phyloP scores from a whole-genome alignment of 2,797 vertebrate genomes.

The Apodemus agrarius region DNA sequence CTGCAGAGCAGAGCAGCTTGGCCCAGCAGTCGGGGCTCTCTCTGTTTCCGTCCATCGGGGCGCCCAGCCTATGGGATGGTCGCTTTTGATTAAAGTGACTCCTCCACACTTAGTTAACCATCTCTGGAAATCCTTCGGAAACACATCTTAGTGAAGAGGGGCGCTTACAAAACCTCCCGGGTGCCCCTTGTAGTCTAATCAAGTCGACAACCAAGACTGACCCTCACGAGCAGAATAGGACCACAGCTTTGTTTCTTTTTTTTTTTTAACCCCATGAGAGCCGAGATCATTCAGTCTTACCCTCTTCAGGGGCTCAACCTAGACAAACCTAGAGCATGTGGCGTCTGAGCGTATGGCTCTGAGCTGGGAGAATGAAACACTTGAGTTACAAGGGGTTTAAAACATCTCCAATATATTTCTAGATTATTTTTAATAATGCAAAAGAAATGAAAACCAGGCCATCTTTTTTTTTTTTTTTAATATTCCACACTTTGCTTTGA shows the following conservation, averaged over 20 bases:
- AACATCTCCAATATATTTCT: neutral
- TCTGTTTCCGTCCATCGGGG: neutral
- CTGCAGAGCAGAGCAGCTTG: neutral
- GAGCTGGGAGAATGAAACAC: neutral
- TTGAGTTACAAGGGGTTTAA: neutral
- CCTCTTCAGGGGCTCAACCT: too few relatives aligned
- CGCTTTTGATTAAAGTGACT: neutral
- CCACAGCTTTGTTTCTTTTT: neutral
- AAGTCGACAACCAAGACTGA: neutral
- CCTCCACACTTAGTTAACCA: neutral
- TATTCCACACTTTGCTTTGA: neutral
- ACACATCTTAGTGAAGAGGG: neutral
- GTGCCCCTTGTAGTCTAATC: neutral
- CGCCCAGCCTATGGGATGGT: neutral
- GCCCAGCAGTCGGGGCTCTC: neutral
- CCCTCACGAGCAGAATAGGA: too few relatives aligned
- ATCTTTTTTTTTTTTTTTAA: neutral
- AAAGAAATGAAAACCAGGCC: neutral
- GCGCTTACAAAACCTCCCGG: neutral
- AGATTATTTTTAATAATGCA: conserved; percentile 9
- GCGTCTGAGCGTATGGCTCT: neutral
- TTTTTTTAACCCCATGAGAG: neutral
- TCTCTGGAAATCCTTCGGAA: neutral
- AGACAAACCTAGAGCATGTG: rapidly evolving
- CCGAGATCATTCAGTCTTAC: neutral